Evolutionary conservation across 2,113 vertebrate species (phyloP).

Genomic region (Casuarius casuarius): DNA sequence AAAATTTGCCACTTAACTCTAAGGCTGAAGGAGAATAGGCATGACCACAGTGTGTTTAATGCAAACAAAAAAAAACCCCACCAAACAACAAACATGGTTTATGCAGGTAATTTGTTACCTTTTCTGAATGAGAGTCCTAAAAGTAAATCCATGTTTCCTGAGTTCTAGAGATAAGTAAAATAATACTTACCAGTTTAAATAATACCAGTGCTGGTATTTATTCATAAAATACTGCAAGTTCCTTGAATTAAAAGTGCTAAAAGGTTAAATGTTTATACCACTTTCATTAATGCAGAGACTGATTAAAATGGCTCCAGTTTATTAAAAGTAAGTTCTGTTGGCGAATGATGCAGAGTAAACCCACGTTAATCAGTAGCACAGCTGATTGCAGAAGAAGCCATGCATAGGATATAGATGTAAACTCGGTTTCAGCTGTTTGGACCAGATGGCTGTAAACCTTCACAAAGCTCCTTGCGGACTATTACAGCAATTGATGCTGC

Average conservation of each 20-base stretch:
- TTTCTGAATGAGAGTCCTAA: background rate
- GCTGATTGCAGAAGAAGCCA: background rate
- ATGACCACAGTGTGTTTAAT: background rate
- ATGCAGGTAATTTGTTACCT: background rate
- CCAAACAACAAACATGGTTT: background rate
- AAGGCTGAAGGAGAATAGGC: background rate
- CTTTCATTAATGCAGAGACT: background rate
- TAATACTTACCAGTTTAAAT: background rate
- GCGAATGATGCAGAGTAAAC: too few species aligned
- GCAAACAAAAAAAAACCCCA: background rate
- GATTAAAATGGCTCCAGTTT: slow-evolving; percentile 16
- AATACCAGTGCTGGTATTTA: background rate
- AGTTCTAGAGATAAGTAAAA: background rate
- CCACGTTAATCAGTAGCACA: background rate
- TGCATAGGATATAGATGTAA: slow-evolving; percentile 4
- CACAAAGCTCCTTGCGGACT: background rate
- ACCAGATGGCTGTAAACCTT: background rate
- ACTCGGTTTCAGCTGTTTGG: background rate
- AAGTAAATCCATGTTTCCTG: background rate
- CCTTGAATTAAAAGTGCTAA: background rate
- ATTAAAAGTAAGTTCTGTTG: background rate
- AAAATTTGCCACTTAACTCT: background rate
- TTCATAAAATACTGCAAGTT: background rate
- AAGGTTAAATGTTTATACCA: background rate
- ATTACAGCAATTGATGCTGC: background rate